A percentile compares a stretch with the other conserved stretches of the same genome.
These are phyloP conservation scores for Melanchra persicariae DNA, from an alignment of 2,888 invertebrate species.

Conservation along the genomic window DNA sequence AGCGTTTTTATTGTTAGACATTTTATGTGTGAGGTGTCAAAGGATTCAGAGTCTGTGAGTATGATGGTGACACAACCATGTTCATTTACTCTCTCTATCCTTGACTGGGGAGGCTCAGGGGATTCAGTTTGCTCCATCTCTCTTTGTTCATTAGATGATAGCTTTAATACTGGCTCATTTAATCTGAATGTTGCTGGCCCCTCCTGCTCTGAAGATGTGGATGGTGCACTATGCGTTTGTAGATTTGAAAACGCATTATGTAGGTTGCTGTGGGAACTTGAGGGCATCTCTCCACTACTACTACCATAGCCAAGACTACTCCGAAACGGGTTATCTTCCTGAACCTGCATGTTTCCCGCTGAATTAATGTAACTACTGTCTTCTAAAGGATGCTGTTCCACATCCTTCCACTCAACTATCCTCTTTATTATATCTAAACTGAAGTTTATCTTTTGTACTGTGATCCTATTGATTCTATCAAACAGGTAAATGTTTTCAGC, in stretches of 20 bases:
- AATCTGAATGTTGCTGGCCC: constrained; percentile 79
- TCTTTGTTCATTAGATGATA: constrained; percentile 75
- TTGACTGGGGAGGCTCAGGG: constrained; percentile 79
- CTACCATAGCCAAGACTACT: constrained; percentile 81
- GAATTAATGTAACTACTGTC: constrained; percentile 90
- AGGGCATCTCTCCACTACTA: constrained; percentile 74
- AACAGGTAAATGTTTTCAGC: constrained; percentile 93
- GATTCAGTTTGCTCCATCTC: constrained; percentile 79
- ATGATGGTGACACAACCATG: constrained; percentile 91
- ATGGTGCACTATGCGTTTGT: constrained; percentile 83
- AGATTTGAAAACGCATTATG: constrained; percentile 88
- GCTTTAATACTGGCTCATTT: constrained; percentile 85
- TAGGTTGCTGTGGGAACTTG: constrained; percentile 81
- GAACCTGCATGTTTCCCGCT: constrained; percentile 80
- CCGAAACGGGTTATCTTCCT: constrained; percentile 86
- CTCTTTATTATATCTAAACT: constrained; percentile 96
- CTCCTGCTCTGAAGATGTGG: constrained; percentile 79
- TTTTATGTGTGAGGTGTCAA: constrained; percentile 96
- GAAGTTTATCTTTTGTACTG: constrained; percentile 95
- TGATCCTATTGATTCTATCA: constrained; percentile 92
- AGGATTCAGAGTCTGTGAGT: constrained; percentile 95
- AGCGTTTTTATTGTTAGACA: constrained; percentile 96
- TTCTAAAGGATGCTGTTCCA: constrained; percentile 95
- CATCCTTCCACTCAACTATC: constrained; percentile 97
- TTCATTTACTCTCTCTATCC: constrained; percentile 86